These are phyloP conservation scores for Muscicapa adusta DNA, from an alignment of 2,113 vertebrate genomes.

Conservation along the genomic window DNA sequence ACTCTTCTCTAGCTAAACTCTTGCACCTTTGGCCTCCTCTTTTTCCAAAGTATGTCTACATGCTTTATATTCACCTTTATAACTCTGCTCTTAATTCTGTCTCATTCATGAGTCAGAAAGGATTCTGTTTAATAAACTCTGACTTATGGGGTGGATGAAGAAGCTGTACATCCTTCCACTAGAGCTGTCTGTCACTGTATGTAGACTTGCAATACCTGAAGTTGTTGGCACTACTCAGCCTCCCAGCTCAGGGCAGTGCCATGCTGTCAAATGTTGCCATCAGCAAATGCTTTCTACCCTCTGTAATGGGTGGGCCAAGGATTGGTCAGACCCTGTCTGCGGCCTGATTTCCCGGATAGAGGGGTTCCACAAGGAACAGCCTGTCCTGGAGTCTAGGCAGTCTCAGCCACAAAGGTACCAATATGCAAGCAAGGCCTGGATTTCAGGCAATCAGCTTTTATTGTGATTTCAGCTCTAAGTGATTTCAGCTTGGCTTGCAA, in stretches of 20 bases:
- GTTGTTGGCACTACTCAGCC: not conserved
- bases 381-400: too few species aligned
- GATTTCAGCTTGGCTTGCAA: too few species aligned
- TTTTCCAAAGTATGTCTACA: not conserved
- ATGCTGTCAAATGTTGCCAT: not conserved
- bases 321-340: too few species aligned
- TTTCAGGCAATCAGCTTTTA: too few species aligned
- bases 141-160: not conserved
- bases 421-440: too few species aligned
- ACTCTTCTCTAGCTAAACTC: not conserved
- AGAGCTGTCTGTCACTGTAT: not conserved
- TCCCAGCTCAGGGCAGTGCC: rapidly evolving
- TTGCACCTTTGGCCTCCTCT: not conserved
- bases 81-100: not conserved
- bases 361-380: too few species aligned
- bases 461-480: too few species aligned
- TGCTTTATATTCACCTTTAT: not conserved
- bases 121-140: not conserved
- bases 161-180: not conserved
- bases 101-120: not conserved
- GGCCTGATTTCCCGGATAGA: too few species aligned
- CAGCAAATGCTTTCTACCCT: not conserved
- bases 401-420: too few species aligned
- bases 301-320: too few species aligned
- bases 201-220: not conserved